Evolutionary conservation across 2,888 invertebrate species (phyloP).

Genomic region (Diploptera punctata): DNA sequence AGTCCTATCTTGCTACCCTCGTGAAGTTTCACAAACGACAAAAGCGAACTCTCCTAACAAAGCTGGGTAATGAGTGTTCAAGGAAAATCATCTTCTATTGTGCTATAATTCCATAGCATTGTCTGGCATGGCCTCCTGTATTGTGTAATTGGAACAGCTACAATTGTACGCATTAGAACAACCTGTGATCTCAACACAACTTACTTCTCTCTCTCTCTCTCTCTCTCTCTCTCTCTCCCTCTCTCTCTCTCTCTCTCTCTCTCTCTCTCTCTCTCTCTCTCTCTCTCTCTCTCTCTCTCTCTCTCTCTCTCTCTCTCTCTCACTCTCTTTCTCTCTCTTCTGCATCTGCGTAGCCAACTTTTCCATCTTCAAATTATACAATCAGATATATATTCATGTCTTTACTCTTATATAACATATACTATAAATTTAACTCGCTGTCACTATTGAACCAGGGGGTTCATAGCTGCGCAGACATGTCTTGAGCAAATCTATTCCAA

Average conservation of each 20-base stretch:
- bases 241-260: background rate
- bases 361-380: no score
- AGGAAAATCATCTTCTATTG: conserved; percentile 46
- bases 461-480: no score
- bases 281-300: background rate
- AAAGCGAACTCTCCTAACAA: conserved; percentile 42
- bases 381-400: no score
- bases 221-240: background rate
- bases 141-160: conserved; percentile 38
- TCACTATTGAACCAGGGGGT: no score
- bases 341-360: background rate
- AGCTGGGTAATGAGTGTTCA: conserved; percentile 44
- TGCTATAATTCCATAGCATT: conserved; percentile 43
- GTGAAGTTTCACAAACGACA: conserved; percentile 36
- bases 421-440: no score
- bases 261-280: background rate
- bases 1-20: background rate
- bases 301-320: background rate
- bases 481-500: no score
- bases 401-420: no score
- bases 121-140: conserved; percentile 31
- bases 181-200: conserved; percentile 35
- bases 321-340: background rate
- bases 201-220: background rate
- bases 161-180: conserved; percentile 36